Base-by-base conservation (phyloP, 2,888 invertebrate genomes). In the Ecliptopera silaceata region DNA sequence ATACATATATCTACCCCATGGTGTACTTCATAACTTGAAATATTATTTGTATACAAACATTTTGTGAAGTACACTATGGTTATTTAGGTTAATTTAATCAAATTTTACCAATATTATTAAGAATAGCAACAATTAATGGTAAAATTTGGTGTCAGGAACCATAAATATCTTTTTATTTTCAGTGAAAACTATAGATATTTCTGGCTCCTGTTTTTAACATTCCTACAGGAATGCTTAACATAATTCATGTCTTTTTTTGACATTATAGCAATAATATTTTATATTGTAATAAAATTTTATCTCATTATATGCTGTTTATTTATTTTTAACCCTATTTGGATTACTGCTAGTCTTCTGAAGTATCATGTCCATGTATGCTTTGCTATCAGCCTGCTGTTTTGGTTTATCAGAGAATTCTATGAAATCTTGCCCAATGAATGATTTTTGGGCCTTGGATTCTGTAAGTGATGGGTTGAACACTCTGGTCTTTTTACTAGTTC, bases 1-100 rank as follows among this genome's bases (percentile, higher is more conserved):
- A 89, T 90, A 89, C 77, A 86, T 88, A 72, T 88, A 90, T 90
- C 90, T 89, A 80, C 82, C 76, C 61, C 75, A 77, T 83, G 78
- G 65, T 72, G 65, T 82, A 81, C 83, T 84, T 71, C 72, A 79
- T 80, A 73, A 44, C 18, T 39, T 17, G n/a, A 72, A 67, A 69
- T 68, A 59, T 56, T 64, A 61, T 71, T 56, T 74, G 63, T 69
- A 71, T 65, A 64, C 57, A 62, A 61, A 51, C 55, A 60, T 68
- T 68, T 53, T 70, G 71, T 81, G 75, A 68, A 79, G 77, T 79
- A 75, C 68, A 54, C 61, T 74, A 75, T 78, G 77, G 65, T 56
- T 56, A 61, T 71, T 74, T 83, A 84, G 77, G 69, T 44, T 82
- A 75, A 73, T 75, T 73, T 36, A 63, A 74, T 74, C 76, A 77